These are phyloP conservation scores for Vipera latastei DNA, from an alignment of 2,797 vertebrate genomes.

Conservation along the genomic window DNA sequence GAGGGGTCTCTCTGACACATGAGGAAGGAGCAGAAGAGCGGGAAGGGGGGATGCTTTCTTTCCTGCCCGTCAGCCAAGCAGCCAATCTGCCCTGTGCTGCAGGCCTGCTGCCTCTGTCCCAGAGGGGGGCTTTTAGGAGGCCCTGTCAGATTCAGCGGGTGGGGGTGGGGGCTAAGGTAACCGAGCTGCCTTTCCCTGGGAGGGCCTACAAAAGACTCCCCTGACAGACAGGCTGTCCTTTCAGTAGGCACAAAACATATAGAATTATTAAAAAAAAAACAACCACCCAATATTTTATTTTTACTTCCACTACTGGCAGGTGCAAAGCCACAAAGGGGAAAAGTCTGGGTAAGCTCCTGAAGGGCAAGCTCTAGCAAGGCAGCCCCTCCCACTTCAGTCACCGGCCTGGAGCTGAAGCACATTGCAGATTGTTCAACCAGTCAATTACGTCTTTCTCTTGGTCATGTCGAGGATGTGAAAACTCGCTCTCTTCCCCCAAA, in stretches of 20 bases:
- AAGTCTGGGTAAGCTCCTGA: not conserved
- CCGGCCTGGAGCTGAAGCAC: not conserved
- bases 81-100: too few species aligned
- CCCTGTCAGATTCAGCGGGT: not conserved
- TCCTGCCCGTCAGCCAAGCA: not conserved
- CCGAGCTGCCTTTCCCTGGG: too few species aligned
- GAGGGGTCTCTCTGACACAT: not conserved
- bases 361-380: not conserved
- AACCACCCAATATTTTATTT: fast-evolving
- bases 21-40: not conserved
- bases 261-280: not conserved
- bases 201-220: not conserved
- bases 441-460: not conserved
- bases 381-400: not conserved
- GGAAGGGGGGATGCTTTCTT: too few species aligned
- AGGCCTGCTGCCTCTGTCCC: not conserved
- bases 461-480: not conserved
- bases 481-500: not conserved
- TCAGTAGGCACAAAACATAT: fast-evolving
- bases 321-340: not conserved
- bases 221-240: not conserved
- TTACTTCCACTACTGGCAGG: fast-evolving
- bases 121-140: not conserved
- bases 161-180: not conserved
- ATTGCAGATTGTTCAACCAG: not conserved